Evolutionary conservation across 2,113 vertebrate genomes (phyloP).

Genomic region (Istiophorus platypterus): DNA sequence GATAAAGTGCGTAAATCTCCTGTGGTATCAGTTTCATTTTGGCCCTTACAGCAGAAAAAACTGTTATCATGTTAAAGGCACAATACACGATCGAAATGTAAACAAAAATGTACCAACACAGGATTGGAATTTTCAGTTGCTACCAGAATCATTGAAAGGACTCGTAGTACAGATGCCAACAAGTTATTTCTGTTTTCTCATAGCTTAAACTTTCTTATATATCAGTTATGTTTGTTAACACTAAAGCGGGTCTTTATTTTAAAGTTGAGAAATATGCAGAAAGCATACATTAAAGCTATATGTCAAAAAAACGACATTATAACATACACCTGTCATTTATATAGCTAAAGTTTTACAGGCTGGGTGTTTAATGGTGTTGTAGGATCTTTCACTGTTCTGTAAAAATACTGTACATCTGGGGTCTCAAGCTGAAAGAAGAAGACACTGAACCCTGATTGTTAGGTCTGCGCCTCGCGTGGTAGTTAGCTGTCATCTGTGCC

Average conservation of each 20-base stretch:
- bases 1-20: constrained; percentile 32
- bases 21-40: constrained; percentile 32
- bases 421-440: not conserved
- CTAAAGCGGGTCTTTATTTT: no score
- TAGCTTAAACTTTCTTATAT: no score
- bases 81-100: not conserved
- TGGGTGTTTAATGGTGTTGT: not conserved
- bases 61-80: not conserved
- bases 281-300: not conserved
- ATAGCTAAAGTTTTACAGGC: not conserved
- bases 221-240: no score
- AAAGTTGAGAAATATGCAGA: no score
- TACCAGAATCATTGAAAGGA: not conserved
- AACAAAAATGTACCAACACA: not conserved
- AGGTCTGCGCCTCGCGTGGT: not conserved
- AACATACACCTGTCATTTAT: not conserved
- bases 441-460: not conserved
- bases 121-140: not conserved
- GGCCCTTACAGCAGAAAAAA: not conserved
- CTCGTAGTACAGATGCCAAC: not conserved
- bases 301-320: not conserved
- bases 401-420: not conserved
- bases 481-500: not conserved
- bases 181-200: not conserved
- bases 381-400: not conserved